Base-by-base conservation (phyloP, 2,113 vertebrate species). In the Pachypanchax playfairii region DNA sequence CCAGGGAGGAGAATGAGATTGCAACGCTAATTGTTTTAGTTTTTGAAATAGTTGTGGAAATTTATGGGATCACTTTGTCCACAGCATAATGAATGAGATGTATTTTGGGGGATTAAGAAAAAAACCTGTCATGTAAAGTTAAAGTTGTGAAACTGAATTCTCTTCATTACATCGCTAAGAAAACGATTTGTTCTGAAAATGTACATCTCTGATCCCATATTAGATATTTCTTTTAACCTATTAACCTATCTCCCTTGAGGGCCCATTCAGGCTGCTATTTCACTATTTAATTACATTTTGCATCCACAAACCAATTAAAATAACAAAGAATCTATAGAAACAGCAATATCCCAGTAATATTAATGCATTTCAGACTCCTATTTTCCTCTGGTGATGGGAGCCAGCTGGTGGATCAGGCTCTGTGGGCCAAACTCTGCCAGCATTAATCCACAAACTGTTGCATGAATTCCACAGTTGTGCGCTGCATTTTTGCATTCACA, bases 361-460 rank as follows among this genome's bases (percentile, higher is more conserved):
- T 49, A 15, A n/a, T 21, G 4, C 50, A 12, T 36, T 66, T 62
- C 54, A 68, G 57, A 55, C 8, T 42, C 5, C 20, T 57, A 55
- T 50, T 17, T 55, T 5, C 5, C 17, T 28, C 17, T 56, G 17
- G 67, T 55, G 26, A 33, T 56, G n/a, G 33, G 54, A 57, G 44
- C n/a, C 72, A 77, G 67, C 64, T 58, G 60, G 67, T 49, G 54
- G 42, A 65, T 68, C 48, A 22, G 43, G 55, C 75, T 75, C 55
- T 21, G 28, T 38, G 74, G 48, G 60, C 59, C 24, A 3, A 26
- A 43, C 51, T 43, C 39, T 69, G 46, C 41, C 62, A 21, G 14
- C 35, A 31, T 56, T 67, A 67, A 75, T 82, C 57, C 68, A 49
- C 71, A 57, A 71, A 79, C 78, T 71, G 78, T 77, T 74, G 77